Evolutionary conservation across 92 coral and sea anemone genomes (phyloP).

Genomic region (Epizoanthus stellaris): DNA sequence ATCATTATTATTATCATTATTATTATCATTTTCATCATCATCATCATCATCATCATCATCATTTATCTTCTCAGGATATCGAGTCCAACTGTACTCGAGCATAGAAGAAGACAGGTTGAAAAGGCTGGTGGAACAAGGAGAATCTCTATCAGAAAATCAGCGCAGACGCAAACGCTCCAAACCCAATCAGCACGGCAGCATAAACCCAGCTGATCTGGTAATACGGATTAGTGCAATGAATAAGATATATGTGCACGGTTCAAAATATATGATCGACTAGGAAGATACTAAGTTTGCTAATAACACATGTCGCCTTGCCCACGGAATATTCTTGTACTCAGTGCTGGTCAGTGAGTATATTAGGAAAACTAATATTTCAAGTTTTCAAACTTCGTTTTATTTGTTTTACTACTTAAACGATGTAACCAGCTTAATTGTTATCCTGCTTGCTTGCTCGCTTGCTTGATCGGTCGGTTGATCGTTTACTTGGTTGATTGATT

Average conservation of each 20-base stretch:
- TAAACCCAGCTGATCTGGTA: background rate
- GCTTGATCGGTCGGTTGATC: no score
- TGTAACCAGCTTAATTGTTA: no score
- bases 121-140: background rate
- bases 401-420: no score
- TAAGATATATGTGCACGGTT: background rate
- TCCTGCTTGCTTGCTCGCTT: no score
- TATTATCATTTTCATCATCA: background rate
- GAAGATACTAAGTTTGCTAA: background rate
- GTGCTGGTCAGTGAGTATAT: no score
- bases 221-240: background rate
- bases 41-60: constrained; percentile 2
- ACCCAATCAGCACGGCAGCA: background rate
- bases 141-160: background rate
- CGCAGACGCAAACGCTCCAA: background rate
- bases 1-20: background rate
- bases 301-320: background rate
- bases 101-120: constrained; percentile 2
- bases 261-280: background rate
- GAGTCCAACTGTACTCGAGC: constrained; percentile 4
- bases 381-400: no score
- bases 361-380: no score
- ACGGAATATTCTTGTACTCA: no score
- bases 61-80: background rate
- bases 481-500: no score